A percentile compares a stretch with the other conserved stretches of the same genome.
Evolutionary conservation across 2,113 vertebrate species (phyloP).

Genomic region (Gobiocypris rarus): DNA sequence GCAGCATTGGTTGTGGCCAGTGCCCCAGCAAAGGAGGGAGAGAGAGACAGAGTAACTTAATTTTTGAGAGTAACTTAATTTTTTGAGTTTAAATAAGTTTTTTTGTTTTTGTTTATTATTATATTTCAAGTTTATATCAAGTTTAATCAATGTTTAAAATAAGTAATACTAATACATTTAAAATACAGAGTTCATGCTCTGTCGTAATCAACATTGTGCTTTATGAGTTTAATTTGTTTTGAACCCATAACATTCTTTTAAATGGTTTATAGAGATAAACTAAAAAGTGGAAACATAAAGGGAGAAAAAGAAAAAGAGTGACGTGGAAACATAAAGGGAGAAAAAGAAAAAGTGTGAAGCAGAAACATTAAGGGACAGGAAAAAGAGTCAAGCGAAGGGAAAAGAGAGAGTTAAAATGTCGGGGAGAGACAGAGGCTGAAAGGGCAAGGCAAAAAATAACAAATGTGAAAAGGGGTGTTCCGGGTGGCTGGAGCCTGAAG

Average conservation of each 20-base stretch:
- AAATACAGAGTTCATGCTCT: neutral
- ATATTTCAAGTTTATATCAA: no score
- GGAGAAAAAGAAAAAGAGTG: no score
- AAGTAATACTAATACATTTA: no score
- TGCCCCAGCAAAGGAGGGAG: neutral
- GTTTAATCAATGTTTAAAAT: no score
- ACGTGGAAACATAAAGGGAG: no score
- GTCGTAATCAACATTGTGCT: neutral
- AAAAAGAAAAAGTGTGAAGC: no score
- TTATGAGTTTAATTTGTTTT: no score
- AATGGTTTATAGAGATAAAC: neutral
- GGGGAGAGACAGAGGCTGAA: neutral
- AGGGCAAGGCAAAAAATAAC: constrained; percentile 26
- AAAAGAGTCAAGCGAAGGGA: neutral
- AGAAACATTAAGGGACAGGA: neutral
- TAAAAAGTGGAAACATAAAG: neutral
- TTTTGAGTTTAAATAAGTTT: no score
- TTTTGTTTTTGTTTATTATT: no score
- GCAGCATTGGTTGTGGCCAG: neutral
- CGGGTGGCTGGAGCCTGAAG: constrained; percentile 63
- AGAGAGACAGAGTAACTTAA: neutral
- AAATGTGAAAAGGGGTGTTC: constrained; percentile 61
- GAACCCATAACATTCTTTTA: no score
- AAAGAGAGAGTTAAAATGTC: neutral
- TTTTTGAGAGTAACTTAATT: no score